These are phyloP conservation scores for Mya arenaria DNA, from an alignment of 1,140 invertebrate species.

Conservation along the genomic window DNA sequence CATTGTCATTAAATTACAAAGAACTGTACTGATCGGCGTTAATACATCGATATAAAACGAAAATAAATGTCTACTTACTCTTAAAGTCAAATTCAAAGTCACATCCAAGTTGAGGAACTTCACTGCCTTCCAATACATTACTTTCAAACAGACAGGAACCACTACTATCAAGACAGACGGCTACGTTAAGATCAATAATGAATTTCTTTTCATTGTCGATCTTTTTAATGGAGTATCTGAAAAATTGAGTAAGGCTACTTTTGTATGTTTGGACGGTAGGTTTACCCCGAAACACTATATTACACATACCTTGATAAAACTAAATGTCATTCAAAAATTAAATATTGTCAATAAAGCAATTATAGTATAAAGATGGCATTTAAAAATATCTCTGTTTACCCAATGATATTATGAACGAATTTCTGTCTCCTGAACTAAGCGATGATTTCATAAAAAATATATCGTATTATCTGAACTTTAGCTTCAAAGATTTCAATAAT, in stretches of 20 bases:
- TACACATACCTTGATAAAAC: not conserved
- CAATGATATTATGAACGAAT: not conserved
- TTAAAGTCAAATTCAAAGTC: slow-evolving; percentile 20
- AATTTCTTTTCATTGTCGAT: slow-evolving; percentile 25
- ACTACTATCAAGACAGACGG: slow-evolving; percentile 28
- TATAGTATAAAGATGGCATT: not conserved
- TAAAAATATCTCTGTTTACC: not conserved
- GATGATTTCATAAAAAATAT: too few species aligned
- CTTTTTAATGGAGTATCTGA: slow-evolving; percentile 30
- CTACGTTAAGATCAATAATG: slow-evolving; percentile 11
- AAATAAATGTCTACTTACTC: too few species aligned
- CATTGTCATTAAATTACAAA: too few species aligned
- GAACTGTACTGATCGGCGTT: too few species aligned
- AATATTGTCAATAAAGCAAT: not conserved
- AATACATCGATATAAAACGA: too few species aligned
- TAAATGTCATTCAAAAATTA: not conserved
- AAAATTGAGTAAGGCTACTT: too few species aligned
- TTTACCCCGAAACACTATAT: too few species aligned
- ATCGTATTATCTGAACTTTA: too few species aligned
- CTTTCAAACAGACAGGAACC: slow-evolving; percentile 37
- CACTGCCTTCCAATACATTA: slow-evolving; percentile 1
- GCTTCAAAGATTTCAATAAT: too few species aligned
- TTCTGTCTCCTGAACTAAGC: too few species aligned
- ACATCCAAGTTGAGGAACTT: slow-evolving; percentile 42
- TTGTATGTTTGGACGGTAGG: too few species aligned